Evolutionary conservation across 2,113 vertebrate species (phyloP).

Genomic region (Ciconia stormi): DNA sequence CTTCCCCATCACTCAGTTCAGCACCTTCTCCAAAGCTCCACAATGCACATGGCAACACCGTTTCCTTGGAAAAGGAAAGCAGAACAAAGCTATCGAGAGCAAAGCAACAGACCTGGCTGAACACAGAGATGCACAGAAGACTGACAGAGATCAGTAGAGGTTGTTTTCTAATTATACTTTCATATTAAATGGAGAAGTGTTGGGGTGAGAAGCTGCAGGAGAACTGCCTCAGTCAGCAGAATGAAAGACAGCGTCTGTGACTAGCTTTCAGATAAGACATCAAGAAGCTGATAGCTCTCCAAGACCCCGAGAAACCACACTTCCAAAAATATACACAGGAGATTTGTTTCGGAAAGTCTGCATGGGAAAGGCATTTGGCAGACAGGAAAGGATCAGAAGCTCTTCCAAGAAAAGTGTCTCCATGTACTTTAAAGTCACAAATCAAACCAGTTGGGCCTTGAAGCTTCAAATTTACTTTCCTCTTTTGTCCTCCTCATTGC

Average conservation of each 20-base stretch:
- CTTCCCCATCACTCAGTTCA: not conserved
- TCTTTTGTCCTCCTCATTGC: conserved; percentile 39
- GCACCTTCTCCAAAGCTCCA: not conserved
- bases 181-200: not conserved
- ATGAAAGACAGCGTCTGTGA: conserved; percentile 34
- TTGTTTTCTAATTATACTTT: not conserved
- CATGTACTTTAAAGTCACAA: conserved; percentile 8
- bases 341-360: not conserved
- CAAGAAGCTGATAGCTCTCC: conserved; percentile 54
- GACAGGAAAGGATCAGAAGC: conserved; percentile 2
- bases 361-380: conserved; percentile 38
- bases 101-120: not conserved
- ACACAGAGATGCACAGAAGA: not conserved
- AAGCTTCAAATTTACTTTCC: conserved; percentile 49
- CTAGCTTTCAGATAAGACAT: conserved; percentile 50
- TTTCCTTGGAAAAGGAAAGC: not conserved
- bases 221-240: conserved; percentile 31
- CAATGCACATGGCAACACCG: not conserved
- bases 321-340: conserved; percentile 52
- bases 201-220: conserved; percentile 29
- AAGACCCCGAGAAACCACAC: conserved; percentile 58
- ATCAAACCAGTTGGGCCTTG: conserved; percentile 5
- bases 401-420: conserved; percentile 32
- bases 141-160: not conserved
- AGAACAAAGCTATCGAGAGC: not conserved